Evolutionary conservation across 2,797 vertebrate species (phyloP), one percentile per base, ranked within the genome.

Genomic region (Cyclura pinguis): DNA sequence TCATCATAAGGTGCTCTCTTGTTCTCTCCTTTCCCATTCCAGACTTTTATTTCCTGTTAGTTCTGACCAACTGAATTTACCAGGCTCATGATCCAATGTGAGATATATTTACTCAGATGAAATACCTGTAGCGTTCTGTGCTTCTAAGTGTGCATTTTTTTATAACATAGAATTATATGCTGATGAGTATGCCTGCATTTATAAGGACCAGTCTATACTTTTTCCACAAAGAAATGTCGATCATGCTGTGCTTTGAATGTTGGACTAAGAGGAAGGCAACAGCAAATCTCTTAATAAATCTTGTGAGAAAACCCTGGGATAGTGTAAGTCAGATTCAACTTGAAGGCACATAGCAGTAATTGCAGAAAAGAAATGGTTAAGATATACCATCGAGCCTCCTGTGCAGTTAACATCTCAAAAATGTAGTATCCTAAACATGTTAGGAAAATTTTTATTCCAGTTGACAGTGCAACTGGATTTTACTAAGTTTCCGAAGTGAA

Each of bases 1-100:
- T 90, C 91, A 93, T 95, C 96, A 99, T 97, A 98, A 98, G 97
- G 97, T 95, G 94, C 90, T 93, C 94, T 96, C 97, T 98, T 98
- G 98, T 98, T 97, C 96, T 95, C 72, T 1, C 59, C 85, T 88
- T 85, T 0, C n/a, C 89, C 32, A 7, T 32, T 62, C n/a, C 89
- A 91, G 95, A 80, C 77, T 93, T 91, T 59, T 35, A 0, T 93
- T 96, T 95, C 91, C 67, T 47, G 91, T 93, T 74, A 73, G 86
- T 91, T 94, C 92, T 88, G 87, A 87, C 77, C 88, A 89, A 90
- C 89, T 82, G 20, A 35, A 55, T 57, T 1, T 67, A 7, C 84
- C 12, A 42, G n/a, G 47, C 18, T 82, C 1, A 2, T 4, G 87
- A 74, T 22, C 55, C 57, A 76, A 14, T 22, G 20, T 73, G 42